Percentiles rank a stretch among this genome's conserved stretches.
Conservation (phyloP, 2,113 vertebrate genomes). For the Trichomycterus rosablanca region DNA sequence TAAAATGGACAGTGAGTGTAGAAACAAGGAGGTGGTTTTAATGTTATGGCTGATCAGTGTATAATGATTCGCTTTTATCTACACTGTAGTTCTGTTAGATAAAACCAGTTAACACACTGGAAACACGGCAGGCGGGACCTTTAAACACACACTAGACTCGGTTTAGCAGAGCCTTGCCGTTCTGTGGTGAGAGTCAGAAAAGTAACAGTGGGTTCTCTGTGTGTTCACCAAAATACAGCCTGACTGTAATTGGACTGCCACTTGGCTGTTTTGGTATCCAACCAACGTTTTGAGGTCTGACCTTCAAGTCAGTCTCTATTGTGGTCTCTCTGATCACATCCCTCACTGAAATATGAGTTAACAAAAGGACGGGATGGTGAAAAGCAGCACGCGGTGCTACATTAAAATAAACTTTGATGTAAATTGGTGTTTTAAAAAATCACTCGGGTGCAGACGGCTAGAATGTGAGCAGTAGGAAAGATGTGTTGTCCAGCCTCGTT, state of each 20-base stretch:
- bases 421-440: constrained; percentile 52
- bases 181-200: constrained; percentile 55
- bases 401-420: too few relatives aligned
- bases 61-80: constrained; percentile 54
- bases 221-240: constrained; percentile 36
- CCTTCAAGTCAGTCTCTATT: constrained; percentile 27
- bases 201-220: constrained; percentile 24
- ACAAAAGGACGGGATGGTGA: too few relatives aligned
- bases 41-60: constrained; percentile 54
- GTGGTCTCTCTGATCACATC: constrained; percentile 39
- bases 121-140: constrained; percentile 55
- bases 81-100: constrained; percentile 47
- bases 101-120: constrained; percentile 45
- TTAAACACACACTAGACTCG: constrained; percentile 58
- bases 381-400: too few relatives aligned
- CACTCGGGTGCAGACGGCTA: constrained; percentile 25
- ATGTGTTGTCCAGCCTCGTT: constrained; percentile 11
- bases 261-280: constrained; percentile 28
- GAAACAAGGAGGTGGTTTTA: too few relatives aligned
- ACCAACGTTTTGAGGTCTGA: constrained; percentile 13
- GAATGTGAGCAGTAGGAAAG: constrained; percentile 20
- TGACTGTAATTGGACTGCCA: constrained; percentile 36
- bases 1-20: too few relatives aligned
- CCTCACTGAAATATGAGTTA: constrained; percentile 38
- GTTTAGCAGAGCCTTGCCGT: constrained; percentile 54